Evolutionary conservation across 2,113 vertebrate species (phyloP), one percentile per base, ranked within the genome.

Genomic region (Apaloderma vittatum): DNA sequence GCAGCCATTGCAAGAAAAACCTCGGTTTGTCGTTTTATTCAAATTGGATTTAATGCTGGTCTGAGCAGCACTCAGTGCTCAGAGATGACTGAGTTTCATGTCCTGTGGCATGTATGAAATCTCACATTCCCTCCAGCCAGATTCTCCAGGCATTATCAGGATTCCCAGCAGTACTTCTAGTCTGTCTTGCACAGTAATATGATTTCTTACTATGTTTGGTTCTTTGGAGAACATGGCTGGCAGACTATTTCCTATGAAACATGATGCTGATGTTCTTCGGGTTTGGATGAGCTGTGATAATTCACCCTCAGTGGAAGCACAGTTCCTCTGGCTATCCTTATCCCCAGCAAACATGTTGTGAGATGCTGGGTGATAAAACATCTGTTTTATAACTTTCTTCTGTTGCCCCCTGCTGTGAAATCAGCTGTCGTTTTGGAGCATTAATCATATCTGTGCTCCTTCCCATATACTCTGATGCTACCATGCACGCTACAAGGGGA

Each of bases 311-410:
- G 23, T 7, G 37, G 49, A 79, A 89, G 78, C 61, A 54, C 9
- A 29, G 67, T 10, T 90, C 63, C 74, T 96, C 88, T 24, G 78
- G 76, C 70, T 65, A 63, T 36, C 51, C 85, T 89, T 85, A 86
- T 57, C 58, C 90, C 94, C 94, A 97, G 93, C 83, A 97, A 88
- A 91, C 70, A 72, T 29, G 62, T 88, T 97, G 84, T 24, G 83
- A 94, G 86, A 84, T 89, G 66, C 58, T 37, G 76, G 51, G 40
- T 93, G 57, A 89, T 85, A 94, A 90, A 97, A 95, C 51, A 83
- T 72, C 80, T 68, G 40, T 86, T 96, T 97, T 65, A 92, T 20
- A 84, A 52, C 52, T 55, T 86, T 88, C 76, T 92, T 91, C 92
- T 94, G 43, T 78, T 95, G 92, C 74, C 65, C 70, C 61, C 65